A percentile compares a stretch with the other conserved stretches of the same genome.
phyloP scores from a whole-genome alignment of 2,888 invertebrate species.

The Lepidocyrtoides sp. region DNA sequence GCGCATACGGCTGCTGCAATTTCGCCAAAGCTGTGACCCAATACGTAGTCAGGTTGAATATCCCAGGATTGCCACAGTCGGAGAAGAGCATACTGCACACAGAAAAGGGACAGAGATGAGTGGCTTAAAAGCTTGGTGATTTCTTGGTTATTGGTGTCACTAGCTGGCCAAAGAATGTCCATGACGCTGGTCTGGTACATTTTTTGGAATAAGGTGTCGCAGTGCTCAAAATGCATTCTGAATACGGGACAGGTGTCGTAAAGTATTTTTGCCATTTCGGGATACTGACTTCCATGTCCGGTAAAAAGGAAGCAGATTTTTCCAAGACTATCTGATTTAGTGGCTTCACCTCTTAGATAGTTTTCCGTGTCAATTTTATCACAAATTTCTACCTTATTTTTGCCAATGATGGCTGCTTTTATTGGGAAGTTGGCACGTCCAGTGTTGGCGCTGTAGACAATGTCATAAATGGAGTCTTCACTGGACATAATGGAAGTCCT shows the following conservation, averaged over 20 bases:
- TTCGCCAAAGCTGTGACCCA: too few relatives aligned
- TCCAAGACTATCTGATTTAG: neutral
- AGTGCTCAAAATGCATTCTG: slow-evolving; percentile 53
- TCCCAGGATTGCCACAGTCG: too few relatives aligned
- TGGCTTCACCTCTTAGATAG: neutral
- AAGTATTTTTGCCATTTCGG: slow-evolving; percentile 43
- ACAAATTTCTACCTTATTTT: slow-evolving; percentile 36
- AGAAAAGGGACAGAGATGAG: too few relatives aligned
- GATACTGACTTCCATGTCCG: slow-evolving; percentile 66
- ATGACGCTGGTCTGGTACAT: slow-evolving; percentile 28
- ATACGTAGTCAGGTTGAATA: too few relatives aligned
- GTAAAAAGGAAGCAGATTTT: slow-evolving; percentile 62
- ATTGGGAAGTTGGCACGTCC: slow-evolving; percentile 61
- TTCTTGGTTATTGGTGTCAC: too few relatives aligned
- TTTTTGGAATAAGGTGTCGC: slow-evolving; percentile 33
- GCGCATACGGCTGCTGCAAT: too few relatives aligned
- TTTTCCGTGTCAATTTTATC: neutral
- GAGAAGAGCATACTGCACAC: too few relatives aligned
- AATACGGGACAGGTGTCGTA: slow-evolving; percentile 56
- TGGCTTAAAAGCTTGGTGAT: too few relatives aligned
- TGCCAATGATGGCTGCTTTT: slow-evolving; percentile 35
- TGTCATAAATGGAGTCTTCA: slow-evolving; percentile 27
- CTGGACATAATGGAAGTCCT: neutral
- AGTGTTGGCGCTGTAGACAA: slow-evolving; percentile 67
- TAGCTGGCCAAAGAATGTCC: slow-evolving; percentile 61